Evolutionary conservation across 2,888 invertebrate species (phyloP).

Genomic region (Morpho achilles): DNA sequence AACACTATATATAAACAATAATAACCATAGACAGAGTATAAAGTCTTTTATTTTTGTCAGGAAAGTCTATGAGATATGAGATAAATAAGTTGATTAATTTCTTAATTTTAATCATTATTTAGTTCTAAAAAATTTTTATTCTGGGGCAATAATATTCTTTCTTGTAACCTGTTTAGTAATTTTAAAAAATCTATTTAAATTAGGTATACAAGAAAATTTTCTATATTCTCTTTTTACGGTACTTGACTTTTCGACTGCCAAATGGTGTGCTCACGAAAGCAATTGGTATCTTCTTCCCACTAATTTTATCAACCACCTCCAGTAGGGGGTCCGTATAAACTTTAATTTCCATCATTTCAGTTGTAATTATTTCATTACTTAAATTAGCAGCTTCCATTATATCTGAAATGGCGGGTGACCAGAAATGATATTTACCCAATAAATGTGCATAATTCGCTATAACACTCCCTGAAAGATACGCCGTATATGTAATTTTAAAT

Average conservation of each 20-base stretch:
- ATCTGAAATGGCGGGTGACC: slow-evolving; percentile 44
- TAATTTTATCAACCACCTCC: slow-evolving; percentile 41
- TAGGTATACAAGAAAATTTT: too few relatives aligned
- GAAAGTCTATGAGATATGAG: too few relatives aligned
- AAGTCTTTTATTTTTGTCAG: too few relatives aligned
- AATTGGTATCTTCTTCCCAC: slow-evolving; percentile 31
- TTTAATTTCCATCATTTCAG: slow-evolving; percentile 47
- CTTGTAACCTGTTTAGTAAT: too few relatives aligned
- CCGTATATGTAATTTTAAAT: slow-evolving; percentile 43
- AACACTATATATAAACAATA: too few relatives aligned
- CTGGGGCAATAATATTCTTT: too few relatives aligned
- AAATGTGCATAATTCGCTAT: slow-evolving; percentile 46
- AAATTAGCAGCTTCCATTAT: slow-evolving; percentile 53
- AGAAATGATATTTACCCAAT: slow-evolving; percentile 61
- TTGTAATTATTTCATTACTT: slow-evolving; percentile 47
- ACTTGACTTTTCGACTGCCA: neutral
- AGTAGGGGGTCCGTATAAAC: slow-evolving; percentile 48
- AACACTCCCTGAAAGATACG: slow-evolving; percentile 44
- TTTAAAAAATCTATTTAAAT: too few relatives aligned
- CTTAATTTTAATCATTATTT: too few relatives aligned
- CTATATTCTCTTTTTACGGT: too few relatives aligned
- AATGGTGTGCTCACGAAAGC: slow-evolving; percentile 11
- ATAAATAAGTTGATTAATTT: too few relatives aligned
- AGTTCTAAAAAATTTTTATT: too few relatives aligned
- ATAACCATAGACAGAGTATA: too few relatives aligned